phyloP scores from a whole-genome alignment of 64 coral and sea anemone genomes.

The Porites australiensis region DNA sequence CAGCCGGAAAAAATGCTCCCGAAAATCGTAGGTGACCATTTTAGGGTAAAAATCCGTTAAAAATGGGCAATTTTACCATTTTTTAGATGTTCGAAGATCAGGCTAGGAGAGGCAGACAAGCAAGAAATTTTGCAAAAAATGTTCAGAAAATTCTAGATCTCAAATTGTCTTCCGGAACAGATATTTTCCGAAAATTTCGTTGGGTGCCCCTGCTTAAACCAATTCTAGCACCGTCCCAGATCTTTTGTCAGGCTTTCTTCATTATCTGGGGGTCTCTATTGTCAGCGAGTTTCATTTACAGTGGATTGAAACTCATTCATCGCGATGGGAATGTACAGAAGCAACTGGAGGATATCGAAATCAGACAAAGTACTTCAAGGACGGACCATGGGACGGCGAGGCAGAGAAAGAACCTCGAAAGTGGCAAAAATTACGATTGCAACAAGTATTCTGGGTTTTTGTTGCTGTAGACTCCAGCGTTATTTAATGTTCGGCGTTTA shows the following conservation, averaged over 20 bases:
- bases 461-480: constrained; percentile 38
- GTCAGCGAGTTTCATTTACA: constrained; percentile 69
- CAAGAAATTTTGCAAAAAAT: too few species aligned
- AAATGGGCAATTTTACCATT: too few species aligned
- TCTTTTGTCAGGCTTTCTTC: constrained; percentile 71
- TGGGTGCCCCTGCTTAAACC: constrained; percentile 1
- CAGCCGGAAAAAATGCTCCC: too few species aligned
- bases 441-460: constrained; percentile 46
- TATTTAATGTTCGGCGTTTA: constrained; percentile 68
- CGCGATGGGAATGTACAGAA: not conserved
- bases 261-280: constrained; percentile 65
- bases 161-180: too few species aligned
- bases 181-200: too few species aligned
- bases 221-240: not conserved
- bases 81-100: too few species aligned
- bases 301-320: constrained; percentile 64
- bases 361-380: not conserved
- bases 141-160: too few species aligned
- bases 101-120: too few species aligned
- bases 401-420: constrained; percentile 28
- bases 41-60: too few species aligned
- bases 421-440: constrained; percentile 63
- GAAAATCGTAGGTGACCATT: too few species aligned
- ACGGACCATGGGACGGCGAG: not conserved
- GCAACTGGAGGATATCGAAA: constrained; percentile 1